Conservation (phyloP, 1,140 invertebrate genomes). For the Pygmarrhopalites habei region DNA sequence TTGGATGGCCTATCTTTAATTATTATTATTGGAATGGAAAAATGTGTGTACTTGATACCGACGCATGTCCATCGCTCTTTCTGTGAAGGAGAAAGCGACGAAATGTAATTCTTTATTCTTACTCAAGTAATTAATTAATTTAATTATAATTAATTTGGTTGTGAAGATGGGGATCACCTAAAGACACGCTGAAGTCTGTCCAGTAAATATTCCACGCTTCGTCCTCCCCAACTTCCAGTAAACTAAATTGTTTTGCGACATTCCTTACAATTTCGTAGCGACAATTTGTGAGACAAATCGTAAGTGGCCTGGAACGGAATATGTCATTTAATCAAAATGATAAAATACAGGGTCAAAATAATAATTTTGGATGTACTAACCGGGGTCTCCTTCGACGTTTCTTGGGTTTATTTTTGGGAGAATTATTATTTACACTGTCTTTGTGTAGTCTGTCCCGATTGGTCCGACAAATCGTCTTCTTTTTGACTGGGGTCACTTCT, state of each 20-base stretch:
- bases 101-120: too few relatives aligned
- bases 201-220: slow-evolving; percentile 81
- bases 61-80: slow-evolving; percentile 80
- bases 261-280: slow-evolving; percentile 34
- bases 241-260: slow-evolving; percentile 12
- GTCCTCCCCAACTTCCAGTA: slow-evolving; percentile 26
- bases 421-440: neutral
- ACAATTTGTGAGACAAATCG: slow-evolving; percentile 35
- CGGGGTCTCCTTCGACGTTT: neutral
- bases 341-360: too few relatives aligned
- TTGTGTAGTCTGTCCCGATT: neutral
- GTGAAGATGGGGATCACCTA: too few relatives aligned
- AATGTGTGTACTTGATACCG: slow-evolving; percentile 55
- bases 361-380: too few relatives aligned
- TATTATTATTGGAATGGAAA: neutral
- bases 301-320: slow-evolving; percentile 27
- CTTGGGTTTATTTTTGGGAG: neutral
- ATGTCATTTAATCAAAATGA: too few relatives aligned
- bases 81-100: too few relatives aligned
- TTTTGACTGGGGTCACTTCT: neutral
- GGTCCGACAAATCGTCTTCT: neutral
- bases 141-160: too few relatives aligned
- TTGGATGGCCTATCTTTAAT: neutral
- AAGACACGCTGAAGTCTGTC: slow-evolving; percentile 74
- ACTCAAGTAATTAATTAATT: too few relatives aligned